phyloP scores from a whole-genome alignment of 1,140 invertebrate species.

The Drosophila busckii region DNA sequence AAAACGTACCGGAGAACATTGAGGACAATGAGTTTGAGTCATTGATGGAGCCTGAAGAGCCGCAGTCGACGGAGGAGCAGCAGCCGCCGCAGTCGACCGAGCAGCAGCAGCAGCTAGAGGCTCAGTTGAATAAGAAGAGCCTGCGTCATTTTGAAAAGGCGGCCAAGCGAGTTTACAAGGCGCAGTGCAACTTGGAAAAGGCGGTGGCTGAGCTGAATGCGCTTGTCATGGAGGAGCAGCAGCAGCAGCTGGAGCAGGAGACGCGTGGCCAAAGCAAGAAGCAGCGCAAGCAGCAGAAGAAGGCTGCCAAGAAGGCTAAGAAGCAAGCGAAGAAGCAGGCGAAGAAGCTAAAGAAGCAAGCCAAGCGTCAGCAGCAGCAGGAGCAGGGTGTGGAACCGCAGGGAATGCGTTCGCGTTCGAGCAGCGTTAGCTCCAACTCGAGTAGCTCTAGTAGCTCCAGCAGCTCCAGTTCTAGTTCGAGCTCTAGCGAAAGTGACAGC shows the following conservation, averaged over 20 bases:
- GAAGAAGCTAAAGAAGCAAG: constrained; percentile 21
- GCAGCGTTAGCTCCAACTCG: constrained; percentile 32
- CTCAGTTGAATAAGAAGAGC: too few relatives aligned
- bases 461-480: constrained; percentile 28
- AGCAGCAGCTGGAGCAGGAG: background rate
- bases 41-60: too few relatives aligned
- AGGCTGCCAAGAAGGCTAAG: constrained; percentile 9
- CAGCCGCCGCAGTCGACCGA: too few relatives aligned
- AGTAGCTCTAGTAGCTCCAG: too few relatives aligned
- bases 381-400: background rate
- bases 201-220: constrained; percentile 34
- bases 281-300: background rate
- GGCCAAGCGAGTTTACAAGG: constrained; percentile 1
- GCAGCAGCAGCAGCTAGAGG: too few relatives aligned
- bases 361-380: constrained; percentile 3
- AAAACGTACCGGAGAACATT: too few relatives aligned
- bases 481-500: too few relatives aligned
- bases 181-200: background rate
- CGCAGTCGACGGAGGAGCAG: too few relatives aligned
- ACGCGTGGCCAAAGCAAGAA: too few relatives aligned
- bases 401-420: constrained; percentile 20
- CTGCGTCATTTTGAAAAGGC: too few relatives aligned
- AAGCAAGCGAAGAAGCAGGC: too few relatives aligned
- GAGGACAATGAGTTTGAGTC: too few relatives aligned
- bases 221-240: constrained; percentile 32